phyloP scores from a whole-genome alignment of 2,113 vertebrate genomes.

The Entomyzon cyanotis region DNA sequence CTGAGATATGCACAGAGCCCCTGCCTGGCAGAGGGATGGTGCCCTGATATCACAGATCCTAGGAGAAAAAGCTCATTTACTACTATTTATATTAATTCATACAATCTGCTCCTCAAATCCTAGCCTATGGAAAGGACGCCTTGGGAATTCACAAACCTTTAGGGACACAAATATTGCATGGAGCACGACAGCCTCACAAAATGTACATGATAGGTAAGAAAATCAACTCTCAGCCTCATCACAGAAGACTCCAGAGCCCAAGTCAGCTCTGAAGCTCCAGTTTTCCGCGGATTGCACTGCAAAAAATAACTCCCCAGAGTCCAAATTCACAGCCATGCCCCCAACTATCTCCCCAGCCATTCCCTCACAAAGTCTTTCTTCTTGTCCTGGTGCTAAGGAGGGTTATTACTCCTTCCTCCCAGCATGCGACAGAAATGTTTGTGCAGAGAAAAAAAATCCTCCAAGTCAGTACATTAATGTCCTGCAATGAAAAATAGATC shows the following conservation, averaged over 20 bases:
- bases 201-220: neutral
- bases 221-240: neutral
- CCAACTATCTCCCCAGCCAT: neutral
- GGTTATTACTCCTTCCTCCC: constrained; percentile 39
- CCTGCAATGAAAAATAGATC: constrained; percentile 69
- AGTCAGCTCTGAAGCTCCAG: neutral
- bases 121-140: neutral
- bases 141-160: neutral
- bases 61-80: neutral
- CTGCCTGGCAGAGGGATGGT: neutral
- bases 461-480: constrained; percentile 70
- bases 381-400: constrained; percentile 12
- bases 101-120: neutral
- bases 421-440: constrained; percentile 62
- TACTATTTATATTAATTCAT: neutral
- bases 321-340: neutral
- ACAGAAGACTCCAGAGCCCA: neutral
- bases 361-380: neutral
- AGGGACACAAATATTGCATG: neutral
- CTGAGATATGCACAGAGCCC: neutral
- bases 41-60: neutral
- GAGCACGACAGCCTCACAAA: neutral
- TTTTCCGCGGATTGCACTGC: neutral
- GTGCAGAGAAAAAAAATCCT: constrained; percentile 19
- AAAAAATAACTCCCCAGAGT: neutral